These are phyloP conservation scores for Caenorhabditis japonica DNA, from an alignment of 2,888 invertebrate genomes.

Conservation along the genomic window DNA sequence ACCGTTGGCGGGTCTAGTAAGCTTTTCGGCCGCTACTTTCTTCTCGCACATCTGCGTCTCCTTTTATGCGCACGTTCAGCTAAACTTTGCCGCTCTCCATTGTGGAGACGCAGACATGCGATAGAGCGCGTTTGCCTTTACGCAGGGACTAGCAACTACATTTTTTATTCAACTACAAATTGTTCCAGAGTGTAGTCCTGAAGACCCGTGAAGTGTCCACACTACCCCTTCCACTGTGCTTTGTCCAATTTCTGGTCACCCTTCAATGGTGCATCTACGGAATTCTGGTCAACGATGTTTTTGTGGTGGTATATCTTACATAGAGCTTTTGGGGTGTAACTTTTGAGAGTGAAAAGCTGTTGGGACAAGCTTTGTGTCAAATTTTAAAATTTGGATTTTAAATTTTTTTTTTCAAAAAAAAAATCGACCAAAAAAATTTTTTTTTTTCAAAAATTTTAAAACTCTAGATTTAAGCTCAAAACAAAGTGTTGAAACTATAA, in stretches of 20 bases:
- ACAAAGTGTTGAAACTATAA: no score
- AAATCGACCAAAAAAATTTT: no score
- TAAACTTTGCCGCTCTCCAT: neutral
- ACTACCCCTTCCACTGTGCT: conserved; percentile 89
- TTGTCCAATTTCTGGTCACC: conserved; percentile 87
- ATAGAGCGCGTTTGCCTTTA: no score
- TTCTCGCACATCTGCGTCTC: neutral
- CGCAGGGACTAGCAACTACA: neutral
- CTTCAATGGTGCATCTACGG: conserved; percentile 87
- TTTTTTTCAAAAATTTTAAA: no score
- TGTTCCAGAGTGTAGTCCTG: conserved; percentile 84
- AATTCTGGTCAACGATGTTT: conserved; percentile 84
- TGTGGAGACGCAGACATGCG: no score
- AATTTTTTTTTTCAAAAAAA: no score
- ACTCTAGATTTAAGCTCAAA: no score
- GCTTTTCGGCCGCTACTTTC: conserved; percentile 39
- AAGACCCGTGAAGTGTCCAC: conserved; percentile 86
- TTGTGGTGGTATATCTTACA: conserved; percentile 86
- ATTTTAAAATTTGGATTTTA: no score
- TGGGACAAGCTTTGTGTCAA: no score
- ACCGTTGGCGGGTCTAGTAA: conserved; percentile 85
- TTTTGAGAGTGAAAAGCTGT: no score
- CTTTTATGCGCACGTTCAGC: neutral
- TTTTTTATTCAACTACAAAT: no score
- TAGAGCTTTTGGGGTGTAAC: no score